Evolutionary conservation across 2,888 invertebrate species (phyloP).

Genomic region (Parasteatoda lunata): DNA sequence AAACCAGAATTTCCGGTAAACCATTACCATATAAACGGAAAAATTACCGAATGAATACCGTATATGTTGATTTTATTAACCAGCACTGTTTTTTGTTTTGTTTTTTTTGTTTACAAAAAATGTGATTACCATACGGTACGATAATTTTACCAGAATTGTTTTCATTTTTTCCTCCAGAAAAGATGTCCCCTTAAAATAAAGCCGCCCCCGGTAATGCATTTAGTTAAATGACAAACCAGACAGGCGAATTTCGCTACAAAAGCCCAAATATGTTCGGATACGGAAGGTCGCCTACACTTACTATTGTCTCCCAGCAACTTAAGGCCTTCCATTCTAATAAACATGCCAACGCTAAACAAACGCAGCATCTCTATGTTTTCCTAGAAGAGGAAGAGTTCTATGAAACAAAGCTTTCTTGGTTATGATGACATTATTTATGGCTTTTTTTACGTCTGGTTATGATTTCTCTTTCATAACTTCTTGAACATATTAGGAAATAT

Average conservation of each 20-base stretch:
- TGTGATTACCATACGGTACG: no score
- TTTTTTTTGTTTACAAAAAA: no score
- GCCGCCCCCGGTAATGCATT: no score
- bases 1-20: no score
- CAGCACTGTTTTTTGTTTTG: no score
- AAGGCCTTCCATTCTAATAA: not conserved
- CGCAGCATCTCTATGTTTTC: not conserved
- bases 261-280: not conserved
- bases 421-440: slow-evolving; percentile 2
- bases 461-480: not conserved
- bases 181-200: no score
- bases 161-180: no score
- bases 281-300: not conserved
- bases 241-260: not conserved
- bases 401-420: not conserved
- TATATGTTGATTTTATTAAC: no score
- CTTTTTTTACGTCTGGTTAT: not conserved
- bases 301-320: not conserved
- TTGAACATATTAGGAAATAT: not conserved
- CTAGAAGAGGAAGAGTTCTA: not conserved
- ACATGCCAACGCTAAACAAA: not conserved
- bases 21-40: no score
- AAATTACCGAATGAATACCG: no score
- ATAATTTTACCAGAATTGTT: no score
- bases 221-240: not conserved